These are phyloP conservation scores for Dynastes tityus DNA, from an alignment of 2,888 invertebrate species.

Conservation along the genomic window DNA sequence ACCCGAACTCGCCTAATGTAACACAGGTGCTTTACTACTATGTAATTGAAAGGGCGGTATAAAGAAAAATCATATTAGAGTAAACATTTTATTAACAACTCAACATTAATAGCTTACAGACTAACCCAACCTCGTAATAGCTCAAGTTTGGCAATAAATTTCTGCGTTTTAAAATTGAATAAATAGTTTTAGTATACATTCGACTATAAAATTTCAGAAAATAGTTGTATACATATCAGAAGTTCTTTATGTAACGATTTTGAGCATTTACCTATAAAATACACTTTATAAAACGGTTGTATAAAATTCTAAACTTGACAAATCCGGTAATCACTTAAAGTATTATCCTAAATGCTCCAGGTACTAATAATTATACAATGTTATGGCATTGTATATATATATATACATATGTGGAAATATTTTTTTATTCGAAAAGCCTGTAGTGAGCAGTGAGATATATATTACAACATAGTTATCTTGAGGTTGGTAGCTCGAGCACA, in stretches of 20 bases:
- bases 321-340: conserved; percentile 23
- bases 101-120: conserved; percentile 52
- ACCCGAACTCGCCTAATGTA: too few relatives aligned
- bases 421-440: background rate
- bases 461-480: conserved; percentile 16
- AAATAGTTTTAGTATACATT: conserved; percentile 7
- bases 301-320: conserved; percentile 44
- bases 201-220: conserved; percentile 33
- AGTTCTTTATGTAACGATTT: conserved; percentile 27
- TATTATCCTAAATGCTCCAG: conserved; percentile 39
- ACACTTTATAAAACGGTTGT: conserved; percentile 36
- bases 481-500: conserved; percentile 40
- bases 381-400: conserved; percentile 17
- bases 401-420: background rate
- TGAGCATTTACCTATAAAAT: conserved; percentile 34
- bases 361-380: conserved; percentile 37
- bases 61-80: background rate
- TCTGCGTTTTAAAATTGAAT: conserved; percentile 24
- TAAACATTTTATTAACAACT: conserved; percentile 52
- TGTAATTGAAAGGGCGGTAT: too few relatives aligned
- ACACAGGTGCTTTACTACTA: too few relatives aligned
- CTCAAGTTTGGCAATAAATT: conserved; percentile 48
- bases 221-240: conserved; percentile 24
- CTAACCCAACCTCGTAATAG: conserved; percentile 50
- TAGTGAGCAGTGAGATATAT: conserved; percentile 25